These are phyloP conservation scores for Cotesia chilonis DNA, from an alignment of 1,140 invertebrate species.

Conservation along the genomic window DNA sequence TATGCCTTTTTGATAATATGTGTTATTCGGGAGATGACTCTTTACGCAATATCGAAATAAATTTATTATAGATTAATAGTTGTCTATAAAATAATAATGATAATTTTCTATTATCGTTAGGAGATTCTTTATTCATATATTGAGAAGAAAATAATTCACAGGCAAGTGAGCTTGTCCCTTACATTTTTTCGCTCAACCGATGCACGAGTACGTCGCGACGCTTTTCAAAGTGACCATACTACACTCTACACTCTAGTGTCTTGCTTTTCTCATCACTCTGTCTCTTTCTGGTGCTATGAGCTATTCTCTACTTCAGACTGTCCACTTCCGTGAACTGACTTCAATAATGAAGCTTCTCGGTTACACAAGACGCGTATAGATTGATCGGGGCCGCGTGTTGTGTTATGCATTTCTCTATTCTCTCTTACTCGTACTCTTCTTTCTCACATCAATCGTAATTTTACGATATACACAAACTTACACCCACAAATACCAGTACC, in stretches of 20 bases:
- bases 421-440: background rate
- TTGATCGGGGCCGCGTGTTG: conserved; percentile 14
- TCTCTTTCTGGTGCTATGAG: background rate
- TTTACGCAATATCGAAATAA: background rate
- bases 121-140: too few relatives aligned
- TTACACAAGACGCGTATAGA: conserved; percentile 39
- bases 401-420: conserved; percentile 18
- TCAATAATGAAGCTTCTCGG: conserved; percentile 43
- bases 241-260: background rate
- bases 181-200: background rate
- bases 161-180: background rate
- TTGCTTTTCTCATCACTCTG: conserved; percentile 2
- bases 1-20: conserved; percentile 9
- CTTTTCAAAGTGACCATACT: conserved; percentile 35
- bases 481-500: background rate
- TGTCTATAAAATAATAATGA: too few relatives aligned
- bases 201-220: conserved; percentile 12
- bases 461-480: conserved; percentile 17
- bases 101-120: too few relatives aligned
- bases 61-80: background rate
- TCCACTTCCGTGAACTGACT: conserved; percentile 38
- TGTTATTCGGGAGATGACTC: background rate
- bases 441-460: conserved; percentile 11
- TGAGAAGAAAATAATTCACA: background rate
- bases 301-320: conserved; percentile 26